A percentile compares a stretch with the other conserved stretches of the same genome.
Evolutionary conservation across 1,140 invertebrate genomes (phyloP).

Genomic region (Colletes latitarsis): DNA sequence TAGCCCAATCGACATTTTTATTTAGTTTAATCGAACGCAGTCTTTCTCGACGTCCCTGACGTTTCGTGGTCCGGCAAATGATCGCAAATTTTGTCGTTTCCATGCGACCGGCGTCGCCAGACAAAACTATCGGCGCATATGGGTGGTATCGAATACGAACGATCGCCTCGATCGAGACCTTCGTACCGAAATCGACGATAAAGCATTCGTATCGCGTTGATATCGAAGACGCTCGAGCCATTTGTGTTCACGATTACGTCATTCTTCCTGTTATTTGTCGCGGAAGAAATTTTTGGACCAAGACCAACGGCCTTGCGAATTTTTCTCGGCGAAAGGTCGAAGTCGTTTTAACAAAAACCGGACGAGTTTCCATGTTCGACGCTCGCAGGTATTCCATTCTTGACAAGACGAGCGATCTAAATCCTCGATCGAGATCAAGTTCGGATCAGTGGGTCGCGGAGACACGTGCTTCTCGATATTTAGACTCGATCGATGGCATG

Average conservation of each 20-base stretch:
- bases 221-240: slow-evolving; percentile 1
- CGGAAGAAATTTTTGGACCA: background rate
- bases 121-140: slow-evolving; percentile 18
- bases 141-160: slow-evolving; percentile 60
- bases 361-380: slow-evolving; percentile 15
- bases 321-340: background rate
- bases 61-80: background rate
- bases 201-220: slow-evolving; percentile 56
- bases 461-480: slow-evolving; percentile 5
- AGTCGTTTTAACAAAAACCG: background rate
- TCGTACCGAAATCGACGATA: slow-evolving; percentile 58
- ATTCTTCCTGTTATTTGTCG: background rate
- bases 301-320: background rate
- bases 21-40: background rate
- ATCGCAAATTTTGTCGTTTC: slow-evolving; percentile 25
- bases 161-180: slow-evolving; percentile 57
- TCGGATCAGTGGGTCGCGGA: slow-evolving; percentile 49
- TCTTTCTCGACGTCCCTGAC: background rate
- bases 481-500: background rate
- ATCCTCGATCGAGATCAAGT: slow-evolving; percentile 40
- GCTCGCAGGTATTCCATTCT: slow-evolving; percentile 7
- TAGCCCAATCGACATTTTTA: too few relatives aligned
- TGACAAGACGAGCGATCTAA: slow-evolving; percentile 26
- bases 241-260: slow-evolving; percentile 46
- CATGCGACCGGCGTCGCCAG: slow-evolving; percentile 35